Evolutionary conservation across 2,797 vertebrate genomes (phyloP).

Genomic region (Gobio occitaniae): DNA sequence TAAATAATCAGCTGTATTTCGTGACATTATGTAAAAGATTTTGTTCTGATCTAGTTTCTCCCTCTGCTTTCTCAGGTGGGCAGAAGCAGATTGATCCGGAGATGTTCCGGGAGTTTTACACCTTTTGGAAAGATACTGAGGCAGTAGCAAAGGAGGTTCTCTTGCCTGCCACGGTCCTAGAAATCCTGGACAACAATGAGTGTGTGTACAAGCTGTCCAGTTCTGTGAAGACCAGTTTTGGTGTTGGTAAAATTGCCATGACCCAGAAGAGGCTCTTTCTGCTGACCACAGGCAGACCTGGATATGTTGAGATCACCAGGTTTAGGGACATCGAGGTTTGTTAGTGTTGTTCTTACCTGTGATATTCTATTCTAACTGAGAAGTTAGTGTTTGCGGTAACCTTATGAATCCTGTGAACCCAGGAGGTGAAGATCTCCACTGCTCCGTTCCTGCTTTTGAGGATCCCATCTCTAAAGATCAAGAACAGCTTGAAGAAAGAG

Average conservation of each 20-base stretch:
- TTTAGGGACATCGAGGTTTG: conserved; percentile 92
- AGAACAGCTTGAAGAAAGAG: conserved; percentile 77
- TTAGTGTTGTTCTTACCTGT: not conserved
- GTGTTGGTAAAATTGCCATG: conserved; percentile 95
- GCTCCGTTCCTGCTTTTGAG: conserved; percentile 82
- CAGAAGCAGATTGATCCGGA: conserved; percentile 88
- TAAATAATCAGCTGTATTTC: not conserved
- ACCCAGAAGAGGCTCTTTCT: conserved; percentile 94
- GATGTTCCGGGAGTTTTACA: conserved; percentile 90
- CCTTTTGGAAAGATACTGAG: conserved; percentile 91
- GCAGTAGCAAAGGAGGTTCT: conserved; percentile 85
- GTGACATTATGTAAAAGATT: not conserved
- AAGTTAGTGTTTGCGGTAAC: not conserved
- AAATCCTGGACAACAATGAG: conserved; percentile 87
- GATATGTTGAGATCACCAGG: conserved; percentile 89
- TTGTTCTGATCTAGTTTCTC: not conserved
- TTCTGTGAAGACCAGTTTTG: conserved; percentile 88
- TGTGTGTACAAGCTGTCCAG: conserved; percentile 92
- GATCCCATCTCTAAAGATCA: conserved; percentile 89
- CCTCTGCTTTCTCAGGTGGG: conserved; percentile 73
- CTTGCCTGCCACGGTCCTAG: conserved; percentile 80
- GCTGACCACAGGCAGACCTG: conserved; percentile 81
- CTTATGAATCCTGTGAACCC: not conserved
- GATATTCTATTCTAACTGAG: not conserved
- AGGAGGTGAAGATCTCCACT: conserved; percentile 88